Base-by-base conservation (phyloP, 2,113 vertebrate genomes). In the Aythya baeri region DNA sequence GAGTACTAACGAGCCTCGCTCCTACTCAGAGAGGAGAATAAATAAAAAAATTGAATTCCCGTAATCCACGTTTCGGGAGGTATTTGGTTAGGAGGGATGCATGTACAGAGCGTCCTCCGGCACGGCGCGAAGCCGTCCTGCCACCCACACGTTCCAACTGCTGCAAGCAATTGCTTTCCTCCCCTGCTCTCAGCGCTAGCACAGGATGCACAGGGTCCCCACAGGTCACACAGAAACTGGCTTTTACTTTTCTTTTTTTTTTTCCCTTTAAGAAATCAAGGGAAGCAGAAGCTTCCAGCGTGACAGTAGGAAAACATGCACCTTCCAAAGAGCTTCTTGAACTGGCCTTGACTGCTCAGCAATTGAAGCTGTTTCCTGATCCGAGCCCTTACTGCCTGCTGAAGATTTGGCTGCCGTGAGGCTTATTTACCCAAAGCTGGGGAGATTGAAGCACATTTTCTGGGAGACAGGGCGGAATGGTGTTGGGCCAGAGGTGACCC, bases 151-250 rank as follows among this genome's bases (percentile, higher is more conserved):
- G 89, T 95, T 91, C 91, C 72, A 84, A 82, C 78, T 92, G 94
- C 93, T 91, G 91, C 73, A 68, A 95, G 89, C 93, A 94, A 93
- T 93, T 93, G 86, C 94, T 90, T 90, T 93, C 93, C 92, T 97
- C 72, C 86, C 65, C 80, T 88, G 88, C 93, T 95, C 89, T 78
- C 93, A 74, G 83, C 73, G 49, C 46, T 90, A 88, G 94, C 93
- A 97, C 97, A 97, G 97, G 97, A 97, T 96, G 97, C 83, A 4
- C 73, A 7, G n/a, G 93, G 95, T 96, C 96, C 96, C 77, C 62
- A 41, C 76, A 89, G 97, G 96, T 97, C 96, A 96, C 0, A 89
- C 88, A 95, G 43, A 94, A 97, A 97, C 25, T 57, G 58, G 5
- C 4, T 74, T 91, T 95, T 91, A 54, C 27, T 38, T 54, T 54